Evolutionary conservation across 2,113 vertebrate species (phyloP), one percentile per base, ranked within the genome.

Genomic region (Lethenteron camtschaticum): DNA sequence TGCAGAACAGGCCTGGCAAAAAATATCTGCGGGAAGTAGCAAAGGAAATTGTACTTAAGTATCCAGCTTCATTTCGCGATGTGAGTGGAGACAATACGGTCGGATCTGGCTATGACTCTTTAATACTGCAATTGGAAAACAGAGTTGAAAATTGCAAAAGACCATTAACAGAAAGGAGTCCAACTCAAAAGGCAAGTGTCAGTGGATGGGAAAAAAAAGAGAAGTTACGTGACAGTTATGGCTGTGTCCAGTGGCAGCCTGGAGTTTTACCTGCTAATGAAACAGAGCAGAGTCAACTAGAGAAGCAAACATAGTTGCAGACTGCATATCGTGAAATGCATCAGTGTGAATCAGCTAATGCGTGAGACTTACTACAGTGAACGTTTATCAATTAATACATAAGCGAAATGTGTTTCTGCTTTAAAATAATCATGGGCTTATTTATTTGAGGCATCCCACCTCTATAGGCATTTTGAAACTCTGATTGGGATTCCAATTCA

Each of bases 361-460:
- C 20, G 3, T 24, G 20, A 24, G 20, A 3, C 20, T 24, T 24
- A 24, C 20, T 24, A 24, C 20, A 24, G 20, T 3, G 3, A 24
- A 24, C 20, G 20, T 24, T 24, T 24, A 24, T 24, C 2, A 24
- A 24, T 24, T 3, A 24, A 24, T 24, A 24, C 20, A 24, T 3
- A 24, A 24, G 20, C 20, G 20, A 24, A 24, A 24, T 24, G 20
- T 24, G 20, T 24, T 24, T 24, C 20, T 24, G 20, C 70, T 10
- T 71, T 74, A 70, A 71, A 71, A 58, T 12, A 72, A 57, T 57
- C 10, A 71, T 56, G 55, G 59, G 56, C 10, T 71, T 24, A 24
- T 71, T 68, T 71, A 13, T 73, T 73, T 73, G 72, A 74, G 71
- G 58, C 68, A 58, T 68, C 20, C 72, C 56, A 70, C 70, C 72